phyloP scores from a whole-genome alignment of 2,888 invertebrate species.

The Ditylenchus weischeri region DNA sequence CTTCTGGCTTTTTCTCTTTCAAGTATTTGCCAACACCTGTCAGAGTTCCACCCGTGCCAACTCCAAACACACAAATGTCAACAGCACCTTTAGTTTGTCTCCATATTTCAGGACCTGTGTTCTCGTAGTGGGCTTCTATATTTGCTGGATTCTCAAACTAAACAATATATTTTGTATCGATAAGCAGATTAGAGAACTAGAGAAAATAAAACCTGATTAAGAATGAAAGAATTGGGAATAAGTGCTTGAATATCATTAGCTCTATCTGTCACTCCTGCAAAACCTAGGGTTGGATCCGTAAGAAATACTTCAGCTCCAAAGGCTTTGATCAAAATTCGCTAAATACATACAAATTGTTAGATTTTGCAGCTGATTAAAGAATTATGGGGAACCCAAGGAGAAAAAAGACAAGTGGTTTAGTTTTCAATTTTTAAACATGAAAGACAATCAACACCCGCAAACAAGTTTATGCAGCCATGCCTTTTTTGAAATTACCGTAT shows the following conservation, averaged over 20 bases:
- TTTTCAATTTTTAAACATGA: too few species aligned
- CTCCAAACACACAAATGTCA: conserved; percentile 50
- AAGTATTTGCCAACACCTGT: conserved; percentile 47
- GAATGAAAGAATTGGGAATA: conserved; percentile 40
- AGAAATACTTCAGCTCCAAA: conserved; percentile 54
- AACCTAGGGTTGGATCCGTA: conserved; percentile 46
- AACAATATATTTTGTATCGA: not conserved
- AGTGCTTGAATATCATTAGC: conserved; percentile 39
- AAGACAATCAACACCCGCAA: too few species aligned
- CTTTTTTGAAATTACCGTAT: too few species aligned
- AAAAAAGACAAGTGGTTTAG: too few species aligned
- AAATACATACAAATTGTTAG: not conserved
- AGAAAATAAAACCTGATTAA: conserved; percentile 29
- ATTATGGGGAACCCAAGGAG: too few species aligned
- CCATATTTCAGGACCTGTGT: conserved; percentile 58
- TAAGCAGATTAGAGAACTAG: not conserved
- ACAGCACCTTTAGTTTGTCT: conserved; percentile 55
- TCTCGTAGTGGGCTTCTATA: conserved; percentile 51
- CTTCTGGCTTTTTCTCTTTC: conserved; percentile 51
- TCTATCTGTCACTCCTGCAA: conserved; percentile 43
- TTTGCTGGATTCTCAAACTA: conserved; percentile 49
- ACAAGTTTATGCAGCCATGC: too few species aligned
- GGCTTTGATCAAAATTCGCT: conserved; percentile 13
- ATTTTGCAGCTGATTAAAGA: conserved; percentile 28
- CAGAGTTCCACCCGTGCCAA: conserved; percentile 50